Percentiles rank a stretch among this genome's conserved stretches.
Evolutionary conservation across 2,113 vertebrate genomes (phyloP).

Genomic region (Climacteris rufus): DNA sequence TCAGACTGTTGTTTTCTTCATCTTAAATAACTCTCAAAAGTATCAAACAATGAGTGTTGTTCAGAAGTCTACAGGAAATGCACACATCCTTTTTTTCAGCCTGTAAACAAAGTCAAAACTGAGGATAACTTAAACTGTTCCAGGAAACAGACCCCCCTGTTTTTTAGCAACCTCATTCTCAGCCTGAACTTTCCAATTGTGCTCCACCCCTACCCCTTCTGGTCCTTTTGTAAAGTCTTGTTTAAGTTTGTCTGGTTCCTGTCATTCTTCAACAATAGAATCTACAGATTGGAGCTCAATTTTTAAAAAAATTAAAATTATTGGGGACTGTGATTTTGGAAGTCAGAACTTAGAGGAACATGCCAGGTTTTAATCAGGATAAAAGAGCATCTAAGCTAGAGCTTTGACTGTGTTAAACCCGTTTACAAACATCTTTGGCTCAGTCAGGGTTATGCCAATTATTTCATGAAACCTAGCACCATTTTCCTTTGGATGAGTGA

Average conservation of each 20-base stretch:
- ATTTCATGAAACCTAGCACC: background rate
- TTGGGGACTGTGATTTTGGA: background rate
- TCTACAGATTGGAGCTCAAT: background rate
- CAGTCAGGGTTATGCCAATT: background rate
- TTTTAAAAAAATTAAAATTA: background rate
- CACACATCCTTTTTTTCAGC: background rate
- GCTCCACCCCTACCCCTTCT: background rate
- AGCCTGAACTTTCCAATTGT: background rate
- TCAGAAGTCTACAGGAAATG: conserved; percentile 3
- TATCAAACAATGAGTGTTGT: background rate
- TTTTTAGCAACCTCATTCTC: background rate
- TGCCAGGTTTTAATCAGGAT: background rate
- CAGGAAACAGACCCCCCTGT: background rate
- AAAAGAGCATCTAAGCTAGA: background rate
- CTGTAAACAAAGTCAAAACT: background rate
- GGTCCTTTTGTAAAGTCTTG: background rate
- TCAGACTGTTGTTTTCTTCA: background rate
- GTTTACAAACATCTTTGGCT: background rate
- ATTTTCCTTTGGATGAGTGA: background rate
- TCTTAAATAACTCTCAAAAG: background rate
- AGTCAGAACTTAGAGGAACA: background rate
- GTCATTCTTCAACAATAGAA: background rate
- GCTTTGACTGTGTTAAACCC: background rate
- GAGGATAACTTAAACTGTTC: background rate
- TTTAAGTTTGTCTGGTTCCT: background rate